Evolutionary conservation across 2,113 vertebrate species (phyloP).

Genomic region (Elephantulus edwardii): DNA sequence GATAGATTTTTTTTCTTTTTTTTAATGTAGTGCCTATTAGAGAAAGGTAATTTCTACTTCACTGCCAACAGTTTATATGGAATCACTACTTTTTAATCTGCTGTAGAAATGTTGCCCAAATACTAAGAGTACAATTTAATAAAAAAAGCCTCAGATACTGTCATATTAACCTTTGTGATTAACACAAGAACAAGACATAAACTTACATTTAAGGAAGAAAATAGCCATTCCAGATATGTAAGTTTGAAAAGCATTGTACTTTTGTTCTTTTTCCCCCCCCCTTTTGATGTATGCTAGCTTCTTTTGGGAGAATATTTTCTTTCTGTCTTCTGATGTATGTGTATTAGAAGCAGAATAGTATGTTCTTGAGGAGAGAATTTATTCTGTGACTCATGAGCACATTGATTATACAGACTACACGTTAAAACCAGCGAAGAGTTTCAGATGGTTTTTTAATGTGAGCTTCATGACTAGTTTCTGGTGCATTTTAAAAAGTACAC

Average conservation of each 20-base stretch:
- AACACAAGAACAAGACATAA: not conserved
- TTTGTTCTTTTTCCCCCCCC: not conserved
- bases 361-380: not conserved
- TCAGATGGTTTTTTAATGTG: too few species aligned
- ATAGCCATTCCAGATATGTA: not conserved
- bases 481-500: too few species aligned
- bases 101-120: slow-evolving; percentile 13
- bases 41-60: slow-evolving; percentile 33
- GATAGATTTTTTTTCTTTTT: not conserved
- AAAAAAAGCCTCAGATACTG: not conserved
- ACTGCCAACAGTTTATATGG: not conserved
- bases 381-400: too few species aligned
- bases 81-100: slow-evolving; percentile 38
- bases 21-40: not conserved
- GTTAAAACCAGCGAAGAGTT: too few species aligned
- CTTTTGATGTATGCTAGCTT: not conserved
- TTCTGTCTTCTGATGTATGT: not conserved
- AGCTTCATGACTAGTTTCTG: too few species aligned
- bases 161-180: slow-evolving; percentile 24
- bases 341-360: not conserved
- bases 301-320: not conserved
- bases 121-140: slow-evolving; percentile 17
- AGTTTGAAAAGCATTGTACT: not conserved
- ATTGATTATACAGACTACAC: too few species aligned
- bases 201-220: slow-evolving; percentile 8